Percentiles rank a stretch among this genome's conserved stretches.
These are phyloP conservation scores for Zygothrica quintamaculata DNA, from an alignment of 2,888 invertebrate species.

Conservation along the genomic window DNA sequence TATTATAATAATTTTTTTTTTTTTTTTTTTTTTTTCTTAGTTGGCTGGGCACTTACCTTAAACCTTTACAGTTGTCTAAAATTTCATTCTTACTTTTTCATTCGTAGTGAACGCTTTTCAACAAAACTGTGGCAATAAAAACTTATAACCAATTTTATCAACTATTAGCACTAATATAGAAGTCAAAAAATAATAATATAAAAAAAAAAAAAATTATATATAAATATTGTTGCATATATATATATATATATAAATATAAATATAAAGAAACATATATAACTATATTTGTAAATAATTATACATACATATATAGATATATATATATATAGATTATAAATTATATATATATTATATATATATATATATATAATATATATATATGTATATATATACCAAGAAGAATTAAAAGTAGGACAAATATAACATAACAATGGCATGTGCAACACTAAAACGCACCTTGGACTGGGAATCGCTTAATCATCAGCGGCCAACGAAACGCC, in stretches of 20 bases:
- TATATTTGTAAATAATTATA: too few species aligned
- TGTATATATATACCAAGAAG: constrained; percentile 17
- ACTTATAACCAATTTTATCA: constrained; percentile 13
- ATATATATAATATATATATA: constrained; percentile 26
- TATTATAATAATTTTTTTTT: too few species aligned
- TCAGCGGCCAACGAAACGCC: constrained; percentile 94
- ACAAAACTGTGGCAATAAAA: constrained; percentile 61
- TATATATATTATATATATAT: constrained; percentile 4
- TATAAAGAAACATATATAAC: too few species aligned
- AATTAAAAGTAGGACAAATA: constrained; percentile 27
- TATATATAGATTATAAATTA: too few species aligned
- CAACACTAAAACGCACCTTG: constrained; percentile 96
- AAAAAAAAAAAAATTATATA: too few species aligned
- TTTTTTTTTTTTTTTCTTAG: constrained; percentile 28
- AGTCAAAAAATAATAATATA: background rate
- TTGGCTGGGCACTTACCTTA: constrained; percentile 16
- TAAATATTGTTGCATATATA: too few species aligned
- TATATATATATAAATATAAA: too few species aligned
- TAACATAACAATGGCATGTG: constrained; percentile 93
- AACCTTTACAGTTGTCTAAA: constrained; percentile 20
- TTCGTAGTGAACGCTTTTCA: constrained; percentile 54
- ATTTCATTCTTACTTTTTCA: constrained; percentile 30
- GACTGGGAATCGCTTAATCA: constrained; percentile 97
- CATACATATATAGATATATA: too few species aligned
- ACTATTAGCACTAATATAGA: constrained; percentile 15